Conservation (phyloP, 2,888 invertebrate genomes). For the Tetrapedia diversipes region DNA sequence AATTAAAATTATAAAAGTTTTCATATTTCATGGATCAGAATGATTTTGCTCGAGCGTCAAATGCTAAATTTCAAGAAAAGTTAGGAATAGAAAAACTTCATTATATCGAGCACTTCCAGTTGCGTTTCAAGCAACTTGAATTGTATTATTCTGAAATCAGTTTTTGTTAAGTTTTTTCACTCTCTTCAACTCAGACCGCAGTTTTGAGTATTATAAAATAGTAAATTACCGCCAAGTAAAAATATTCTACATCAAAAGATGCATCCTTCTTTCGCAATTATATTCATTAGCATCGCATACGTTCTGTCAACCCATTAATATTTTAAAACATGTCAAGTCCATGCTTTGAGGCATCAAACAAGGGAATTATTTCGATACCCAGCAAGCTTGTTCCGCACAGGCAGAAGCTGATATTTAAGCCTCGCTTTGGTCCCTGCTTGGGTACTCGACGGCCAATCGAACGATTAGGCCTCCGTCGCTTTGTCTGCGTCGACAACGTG, state of each 20-base stretch:
- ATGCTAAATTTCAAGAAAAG: no score
- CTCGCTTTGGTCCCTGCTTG: conserved; percentile 9
- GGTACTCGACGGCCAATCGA: conserved; percentile 41
- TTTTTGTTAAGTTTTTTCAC: no score
- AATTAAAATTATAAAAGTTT: no score
- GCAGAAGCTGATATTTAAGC: conserved; percentile 7
- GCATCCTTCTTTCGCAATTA: not conserved
- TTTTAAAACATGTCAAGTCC: no score
- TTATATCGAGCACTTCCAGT: no score
- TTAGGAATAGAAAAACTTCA: no score
- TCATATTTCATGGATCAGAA: no score
- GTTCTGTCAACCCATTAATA: not conserved
- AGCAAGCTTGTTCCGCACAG: not conserved
- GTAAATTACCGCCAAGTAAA: not conserved
- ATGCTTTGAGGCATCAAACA: not conserved
- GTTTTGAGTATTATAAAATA: no score
- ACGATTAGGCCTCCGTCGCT: conserved; percentile 46
- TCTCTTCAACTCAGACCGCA: no score
- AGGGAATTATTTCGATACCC: not conserved
- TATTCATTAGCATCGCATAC: not conserved
- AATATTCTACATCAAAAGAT: not conserved
- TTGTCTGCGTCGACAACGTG: conserved; percentile 31
- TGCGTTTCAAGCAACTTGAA: no score
- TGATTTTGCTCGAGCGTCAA: no score
- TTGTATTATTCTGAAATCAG: no score